Conservation (phyloP, 2,113 vertebrate genomes). For the Orientallactaga bullata region DNA sequence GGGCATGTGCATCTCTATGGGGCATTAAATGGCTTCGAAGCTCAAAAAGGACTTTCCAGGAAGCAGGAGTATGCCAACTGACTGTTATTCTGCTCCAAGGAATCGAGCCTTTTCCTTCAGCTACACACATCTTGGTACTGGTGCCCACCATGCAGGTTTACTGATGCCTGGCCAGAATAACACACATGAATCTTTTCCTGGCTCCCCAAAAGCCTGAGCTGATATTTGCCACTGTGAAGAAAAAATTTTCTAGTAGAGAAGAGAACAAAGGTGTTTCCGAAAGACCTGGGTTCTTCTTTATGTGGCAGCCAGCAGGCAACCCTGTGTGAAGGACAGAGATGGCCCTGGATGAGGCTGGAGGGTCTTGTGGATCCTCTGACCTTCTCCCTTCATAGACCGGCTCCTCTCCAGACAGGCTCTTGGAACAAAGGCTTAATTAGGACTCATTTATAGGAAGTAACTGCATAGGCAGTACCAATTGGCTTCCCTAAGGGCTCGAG, state of each 20-base stretch:
- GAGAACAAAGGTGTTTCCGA: neutral
- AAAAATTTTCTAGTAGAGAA: neutral
- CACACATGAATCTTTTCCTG: neutral
- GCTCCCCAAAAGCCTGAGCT: neutral
- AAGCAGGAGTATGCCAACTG: neutral
- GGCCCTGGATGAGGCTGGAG: neutral
- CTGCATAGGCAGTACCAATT: neutral
- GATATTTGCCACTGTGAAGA: neutral
- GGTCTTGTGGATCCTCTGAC: slow-evolving; percentile 4
- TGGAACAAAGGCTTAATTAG: slow-evolving; percentile 53
- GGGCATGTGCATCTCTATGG: rapidly evolving
- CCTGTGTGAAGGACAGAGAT: neutral
- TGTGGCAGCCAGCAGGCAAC: no score
- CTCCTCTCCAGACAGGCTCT: slow-evolving; percentile 55
- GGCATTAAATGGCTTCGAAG: neutral
- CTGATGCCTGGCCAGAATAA: no score
- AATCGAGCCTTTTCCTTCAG: neutral
- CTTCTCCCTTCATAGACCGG: neutral
- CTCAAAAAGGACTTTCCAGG: neutral
- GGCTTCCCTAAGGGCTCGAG: slow-evolving; percentile 35
- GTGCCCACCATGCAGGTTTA: rapidly evolving
- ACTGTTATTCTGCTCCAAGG: neutral
- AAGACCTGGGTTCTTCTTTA: neutral
- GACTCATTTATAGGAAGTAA: slow-evolving; percentile 61
- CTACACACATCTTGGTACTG: neutral